A percentile compares a stretch with the other conserved stretches of the same genome.
Conservation (phyloP, 2,888 invertebrate species). For the Siphlonurus alternatus region DNA sequence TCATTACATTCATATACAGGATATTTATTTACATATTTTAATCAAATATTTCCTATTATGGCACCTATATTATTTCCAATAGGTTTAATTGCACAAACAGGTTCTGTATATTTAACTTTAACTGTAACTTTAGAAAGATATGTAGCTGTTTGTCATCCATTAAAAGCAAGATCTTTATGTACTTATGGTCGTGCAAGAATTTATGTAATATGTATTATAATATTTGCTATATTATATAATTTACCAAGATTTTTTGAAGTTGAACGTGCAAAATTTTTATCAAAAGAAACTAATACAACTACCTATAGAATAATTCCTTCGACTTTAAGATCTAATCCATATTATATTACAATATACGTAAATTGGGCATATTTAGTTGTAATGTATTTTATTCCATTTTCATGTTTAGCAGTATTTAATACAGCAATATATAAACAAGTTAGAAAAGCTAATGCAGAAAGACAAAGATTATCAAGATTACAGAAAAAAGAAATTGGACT, state of each 20-base stretch:
- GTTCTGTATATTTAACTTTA: constrained; percentile 72
- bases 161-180: constrained; percentile 75
- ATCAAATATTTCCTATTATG: constrained; percentile 52
- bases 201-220: constrained; percentile 65
- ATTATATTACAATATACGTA: constrained; percentile 75
- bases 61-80: constrained; percentile 67
- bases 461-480: constrained; percentile 72
- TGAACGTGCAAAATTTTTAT: constrained; percentile 15
- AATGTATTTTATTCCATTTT: constrained; percentile 86
- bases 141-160: constrained; percentile 83
- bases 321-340: constrained; percentile 44
- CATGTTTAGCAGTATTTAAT: constrained; percentile 75
- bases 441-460: constrained; percentile 74
- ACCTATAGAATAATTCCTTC: constrained; percentile 57
- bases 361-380: constrained; percentile 89
- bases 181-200: constrained; percentile 73
- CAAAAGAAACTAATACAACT: constrained; percentile 28
- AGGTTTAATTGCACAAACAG: constrained; percentile 77
- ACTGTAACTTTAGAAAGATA: constrained; percentile 47
- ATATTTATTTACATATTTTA: constrained; percentile 53
- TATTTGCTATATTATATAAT: constrained; percentile 74
- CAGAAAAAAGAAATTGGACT: constrained; percentile 86
- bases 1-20: constrained; percentile 72
- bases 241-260: constrained; percentile 42
- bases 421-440: constrained; percentile 77